Conservation (phyloP, 2,888 invertebrate species). For the Notodonta dromedarius region DNA sequence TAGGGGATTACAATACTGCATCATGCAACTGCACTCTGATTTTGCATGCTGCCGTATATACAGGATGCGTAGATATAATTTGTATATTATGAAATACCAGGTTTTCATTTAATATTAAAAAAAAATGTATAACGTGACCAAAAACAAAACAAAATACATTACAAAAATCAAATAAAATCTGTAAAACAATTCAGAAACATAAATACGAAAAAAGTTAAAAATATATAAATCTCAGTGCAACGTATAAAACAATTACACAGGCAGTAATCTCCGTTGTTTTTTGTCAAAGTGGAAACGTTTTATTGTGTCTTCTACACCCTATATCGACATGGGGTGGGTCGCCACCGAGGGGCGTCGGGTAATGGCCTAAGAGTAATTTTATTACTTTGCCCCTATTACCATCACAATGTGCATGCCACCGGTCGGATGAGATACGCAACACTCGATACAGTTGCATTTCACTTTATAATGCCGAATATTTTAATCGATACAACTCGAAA, state of each 20-base stretch:
- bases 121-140: too few relatives aligned
- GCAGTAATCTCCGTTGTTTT: constrained; percentile 65
- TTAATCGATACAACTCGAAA: constrained; percentile 34
- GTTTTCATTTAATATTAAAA: too few relatives aligned
- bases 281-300: constrained; percentile 68
- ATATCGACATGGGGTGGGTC: constrained; percentile 61
- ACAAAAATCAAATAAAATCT: too few relatives aligned
- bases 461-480: constrained; percentile 14
- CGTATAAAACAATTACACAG: constrained; percentile 73
- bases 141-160: too few relatives aligned
- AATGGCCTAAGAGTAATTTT: constrained; percentile 84
- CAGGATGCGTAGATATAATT: constrained; percentile 53
- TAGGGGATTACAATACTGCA: constrained; percentile 81
- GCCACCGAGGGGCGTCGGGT: constrained; percentile 70
- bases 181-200: too few relatives aligned
- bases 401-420: constrained; percentile 81
- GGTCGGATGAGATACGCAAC: constrained; percentile 70
- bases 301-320: constrained; percentile 74
- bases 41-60: constrained; percentile 69
- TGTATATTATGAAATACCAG: too few relatives aligned
- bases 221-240: constrained; percentile 52
- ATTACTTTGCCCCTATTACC: constrained; percentile 84
- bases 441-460: constrained; percentile 35
- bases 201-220: constrained; percentile 14
- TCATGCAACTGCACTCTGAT: constrained; percentile 83